Base-by-base conservation (phyloP, 2,888 invertebrate species). In the Cataglyphis cursor region DNA sequence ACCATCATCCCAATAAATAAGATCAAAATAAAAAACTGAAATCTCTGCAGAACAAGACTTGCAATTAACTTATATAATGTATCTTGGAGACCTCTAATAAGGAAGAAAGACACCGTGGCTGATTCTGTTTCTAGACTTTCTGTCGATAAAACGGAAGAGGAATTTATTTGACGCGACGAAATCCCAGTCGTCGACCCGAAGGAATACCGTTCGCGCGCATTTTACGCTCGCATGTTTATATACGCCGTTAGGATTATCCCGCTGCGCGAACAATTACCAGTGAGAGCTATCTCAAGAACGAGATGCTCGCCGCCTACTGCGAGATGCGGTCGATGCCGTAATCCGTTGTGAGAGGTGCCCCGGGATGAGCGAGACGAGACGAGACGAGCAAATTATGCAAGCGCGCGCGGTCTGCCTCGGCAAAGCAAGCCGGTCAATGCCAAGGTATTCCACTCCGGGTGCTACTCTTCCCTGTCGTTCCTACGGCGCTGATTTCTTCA, bases 381-480 rank as follows among this genome's bases (percentile, higher is more conserved):
- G 93, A 93, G 94, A 94, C 93, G 94, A 93, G 93, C 92, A 88
- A 90, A 92, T 93, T 94, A 93, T 93, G 94, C 92, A 93, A 94
- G 93, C 92, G 88, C 85, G 92, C 92, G 88, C 87, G 89, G 91
- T 89, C 90, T 89, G 86, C 93, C 92, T 92, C 92, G 91, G 89
- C 91, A 91, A 88, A 90, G 91, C 93, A 93, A 93, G 91, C 94
- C 94, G 94, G 94, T 94, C 94, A 94, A 94, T 94, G 94, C 93
- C 94, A 94, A 94, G 94, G 94, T 92, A 91, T 92, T 93, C 92
- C 89, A 87, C 89, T 87, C 78, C 81, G 78, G 61, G 81, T 84
- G 86, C 81, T 87, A 82, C 87, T 90, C 90, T 83, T 86, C 90
- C 85, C 85, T 82, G 83, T 80, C 74, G 51, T 76, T 57, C 48